Evolutionary conservation across 2,113 vertebrate species (phyloP).

Genomic region (Mungos mungo): DNA sequence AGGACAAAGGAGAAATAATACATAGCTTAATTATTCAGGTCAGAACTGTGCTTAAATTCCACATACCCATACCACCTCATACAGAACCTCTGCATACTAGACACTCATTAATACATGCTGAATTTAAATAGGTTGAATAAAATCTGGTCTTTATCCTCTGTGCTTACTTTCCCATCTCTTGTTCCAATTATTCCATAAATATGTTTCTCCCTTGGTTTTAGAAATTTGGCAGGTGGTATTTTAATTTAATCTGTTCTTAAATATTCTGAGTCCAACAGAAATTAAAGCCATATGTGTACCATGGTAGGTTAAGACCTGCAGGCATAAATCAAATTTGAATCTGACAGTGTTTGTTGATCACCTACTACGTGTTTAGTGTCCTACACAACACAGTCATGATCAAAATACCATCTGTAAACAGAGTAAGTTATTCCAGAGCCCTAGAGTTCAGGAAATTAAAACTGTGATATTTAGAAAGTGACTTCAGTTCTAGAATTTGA

Average conservation of each 20-base stretch:
- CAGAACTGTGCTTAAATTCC: background rate
- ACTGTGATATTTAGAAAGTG: background rate
- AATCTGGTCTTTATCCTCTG: slow-evolving; percentile 53
- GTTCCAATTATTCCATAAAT: slow-evolving; percentile 75
- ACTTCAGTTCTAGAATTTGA: background rate
- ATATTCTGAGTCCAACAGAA: slow-evolving; percentile 60
- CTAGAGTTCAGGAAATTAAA: background rate
- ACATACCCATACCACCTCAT: background rate
- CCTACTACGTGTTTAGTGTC: slow-evolving; percentile 20
- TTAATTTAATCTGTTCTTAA: slow-evolving; percentile 72
- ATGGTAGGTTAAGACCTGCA: slow-evolving; percentile 32
- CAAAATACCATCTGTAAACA: background rate
- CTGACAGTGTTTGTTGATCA: slow-evolving; percentile 47
- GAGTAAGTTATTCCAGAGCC: background rate
- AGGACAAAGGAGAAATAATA: background rate
- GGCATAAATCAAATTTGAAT: slow-evolving; percentile 41
- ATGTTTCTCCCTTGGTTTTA: slow-evolving; percentile 60
- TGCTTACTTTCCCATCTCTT: slow-evolving; percentile 69
- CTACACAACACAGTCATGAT: background rate
- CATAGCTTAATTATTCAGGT: background rate
- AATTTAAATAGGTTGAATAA: slow-evolving; percentile 51
- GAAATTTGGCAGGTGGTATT: slow-evolving; percentile 75
- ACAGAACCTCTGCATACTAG: background rate
- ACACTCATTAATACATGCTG: slow-evolving; percentile 46
- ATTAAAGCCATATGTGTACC: slow-evolving; percentile 57